Evolutionary conservation across 2,888 invertebrate genomes (phyloP).

Genomic region (Rhagium mordax): DNA sequence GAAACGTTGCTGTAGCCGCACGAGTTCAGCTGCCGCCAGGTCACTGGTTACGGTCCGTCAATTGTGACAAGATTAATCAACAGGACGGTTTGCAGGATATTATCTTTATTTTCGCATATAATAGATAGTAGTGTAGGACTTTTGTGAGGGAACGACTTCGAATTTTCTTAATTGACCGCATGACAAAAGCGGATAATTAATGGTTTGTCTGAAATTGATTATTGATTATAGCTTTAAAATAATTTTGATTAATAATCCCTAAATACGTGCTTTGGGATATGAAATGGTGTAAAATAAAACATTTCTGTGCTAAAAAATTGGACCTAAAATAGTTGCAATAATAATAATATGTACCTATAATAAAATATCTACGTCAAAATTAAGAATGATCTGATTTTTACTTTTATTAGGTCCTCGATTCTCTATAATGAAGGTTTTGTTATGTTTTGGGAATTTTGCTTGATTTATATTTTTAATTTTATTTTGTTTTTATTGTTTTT

Average conservation of each 20-base stretch:
- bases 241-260: background rate
- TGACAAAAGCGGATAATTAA: background rate
- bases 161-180: background rate
- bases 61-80: conserved; percentile 23
- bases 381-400: too few relatives aligned
- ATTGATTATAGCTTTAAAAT: background rate
- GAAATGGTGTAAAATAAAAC: too few relatives aligned
- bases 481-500: too few relatives aligned
- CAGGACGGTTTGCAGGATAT: background rate
- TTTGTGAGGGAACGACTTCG: background rate
- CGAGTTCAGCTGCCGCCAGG: conserved; percentile 20
- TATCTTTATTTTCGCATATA: background rate
- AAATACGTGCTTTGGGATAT: background rate
- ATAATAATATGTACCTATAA: too few relatives aligned
- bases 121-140: background rate
- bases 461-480: too few relatives aligned
- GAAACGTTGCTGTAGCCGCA: conserved; percentile 17
- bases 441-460: too few relatives aligned
- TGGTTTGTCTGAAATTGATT: background rate
- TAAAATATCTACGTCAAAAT: too few relatives aligned
- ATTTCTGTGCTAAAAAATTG: too few relatives aligned
- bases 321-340: too few relatives aligned
- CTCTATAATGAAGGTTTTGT: too few relatives aligned
- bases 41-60: conserved; percentile 15
- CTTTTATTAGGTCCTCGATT: too few relatives aligned